Evolutionary conservation across 37 sponge, comb jelly and placozoan species (phyloP), one percentile per base, ranked within the genome.

Genomic region (Beroe ovata): DNA sequence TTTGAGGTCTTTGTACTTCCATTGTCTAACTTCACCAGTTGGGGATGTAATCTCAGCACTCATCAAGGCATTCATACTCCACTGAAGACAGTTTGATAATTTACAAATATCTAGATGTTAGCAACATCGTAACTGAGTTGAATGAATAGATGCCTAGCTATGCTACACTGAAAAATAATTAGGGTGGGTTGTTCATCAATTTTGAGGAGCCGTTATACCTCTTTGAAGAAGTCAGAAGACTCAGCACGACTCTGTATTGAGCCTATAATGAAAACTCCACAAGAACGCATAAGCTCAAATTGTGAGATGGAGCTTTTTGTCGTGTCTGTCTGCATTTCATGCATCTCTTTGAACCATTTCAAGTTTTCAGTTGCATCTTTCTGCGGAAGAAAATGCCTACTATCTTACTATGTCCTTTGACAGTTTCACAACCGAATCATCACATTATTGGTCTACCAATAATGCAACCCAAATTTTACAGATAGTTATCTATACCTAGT

Each of bases 281-380:
- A 22, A 22, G 54, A 20, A 30, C 33, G 19, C n/a, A 77, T 39
- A 4, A 32, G 26, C 47, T 77, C 54, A 40, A 77, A 20, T 42
- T 42, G 42, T 33, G 84, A 77, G 16, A 77, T 77, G 3, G 84
- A 39, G 23, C 54, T 77, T 23, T 77, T 77, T 6, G 84, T 42
- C 23, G 84, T 77, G 47, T 77, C 84, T 21, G 54, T 42, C 23
- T 77, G 84, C 4, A 42, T 4, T 36, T 77, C 84, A 32, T 77
- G 42, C 54, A 77, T 77, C n/a, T 77, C 84, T 20, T 77, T 39
- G 47, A 77, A 77, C 54, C 42, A 77, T 54, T 39, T 42, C 47
- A 77, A 54, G 41, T 77, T 77, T 42, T 42, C 54, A n/a, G 84
- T 42, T 11, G 33, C 84, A 19, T 42, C 84, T 40, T 36, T 42